phyloP scores from a whole-genome alignment of 2,888 invertebrate species.

The Nomada fucata region DNA sequence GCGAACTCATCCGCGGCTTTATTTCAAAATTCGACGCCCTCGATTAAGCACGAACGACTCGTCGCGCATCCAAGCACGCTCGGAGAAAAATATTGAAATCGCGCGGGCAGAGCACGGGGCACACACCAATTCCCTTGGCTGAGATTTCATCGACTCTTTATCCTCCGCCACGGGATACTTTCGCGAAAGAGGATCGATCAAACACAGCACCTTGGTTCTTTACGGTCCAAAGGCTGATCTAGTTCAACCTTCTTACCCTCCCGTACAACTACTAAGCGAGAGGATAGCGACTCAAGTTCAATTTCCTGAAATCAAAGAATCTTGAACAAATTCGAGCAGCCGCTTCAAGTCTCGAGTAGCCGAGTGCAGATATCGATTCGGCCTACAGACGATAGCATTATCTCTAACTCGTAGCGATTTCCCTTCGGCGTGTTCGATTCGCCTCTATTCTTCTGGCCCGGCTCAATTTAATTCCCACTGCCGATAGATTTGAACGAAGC shows the following conservation, averaged over 20 bases:
- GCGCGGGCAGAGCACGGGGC: neutral
- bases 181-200: conserved; percentile 39
- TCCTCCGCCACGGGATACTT: conserved; percentile 2
- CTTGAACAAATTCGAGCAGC: conserved; percentile 58
- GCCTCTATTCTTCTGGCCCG: neutral
- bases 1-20: too few species aligned
- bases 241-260: conserved; percentile 42
- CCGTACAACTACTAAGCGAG: conserved; percentile 23
- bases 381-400: conserved; percentile 20
- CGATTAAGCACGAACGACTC: neutral
- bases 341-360: conserved; percentile 17
- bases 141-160: conserved; percentile 10
- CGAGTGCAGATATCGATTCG: conserved; percentile 31
- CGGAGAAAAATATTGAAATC: neutral
- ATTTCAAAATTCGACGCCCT: neutral
- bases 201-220: conserved; percentile 25
- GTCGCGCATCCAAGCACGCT: neutral
- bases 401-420: conserved; percentile 8
- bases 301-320: conserved; percentile 66
- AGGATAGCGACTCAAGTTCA: conserved; percentile 53
- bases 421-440: neutral
- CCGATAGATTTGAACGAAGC: too few species aligned
- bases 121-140: neutral
- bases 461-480: too few species aligned
- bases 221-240: conserved; percentile 40